Evolutionary conservation across 1,140 invertebrate species (phyloP), one percentile per base, ranked within the genome.

Genomic region (Ips typographus): DNA sequence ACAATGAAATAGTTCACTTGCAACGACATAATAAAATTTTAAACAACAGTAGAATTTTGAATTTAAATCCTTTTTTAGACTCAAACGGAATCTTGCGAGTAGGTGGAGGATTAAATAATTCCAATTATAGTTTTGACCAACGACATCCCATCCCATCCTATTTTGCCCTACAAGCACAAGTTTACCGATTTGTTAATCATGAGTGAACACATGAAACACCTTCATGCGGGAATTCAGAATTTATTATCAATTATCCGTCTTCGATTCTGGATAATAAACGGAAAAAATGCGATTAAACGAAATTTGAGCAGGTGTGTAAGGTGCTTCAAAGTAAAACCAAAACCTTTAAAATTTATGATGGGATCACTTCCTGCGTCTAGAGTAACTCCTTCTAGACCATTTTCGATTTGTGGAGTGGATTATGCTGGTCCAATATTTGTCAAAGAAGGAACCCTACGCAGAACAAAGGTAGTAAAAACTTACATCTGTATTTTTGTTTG

Each of bases 391-490:
- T 37, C 47, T 47, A 58, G 76, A 36, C 71, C 75, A 3, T 80
- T 79, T 62, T 40, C 65, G 38, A 72, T 68, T 42, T 65, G 71
- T 43, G 79, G 79, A 4, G 55, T 79, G 5, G 79, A 81, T 65
- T 78, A 72, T 56, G 73, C 71, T 37, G 78, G 77, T 5, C 79
- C 78, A 2, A 52, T 81, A 2, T 40, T 68, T 1, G 68, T 80
- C 3, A 80, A 76, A 72, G 59, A 64, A 22, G 41, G 8, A 8
- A 56, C 37, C 22, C 7, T 4, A 51, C 61, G 47, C 38, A 51
- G n/a, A 7, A 64, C 36, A 8, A 64, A 52, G 41, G n/a, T 51
- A 40, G 41, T 51, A 8, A 64, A 64, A 7, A 40, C 61, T 22
- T 64, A 64, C 40, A 36, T 64, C 8, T 51, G 44, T 36, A 38